phyloP scores from a whole-genome alignment of 2,113 vertebrate species.

The Echinops telfairi region DNA sequence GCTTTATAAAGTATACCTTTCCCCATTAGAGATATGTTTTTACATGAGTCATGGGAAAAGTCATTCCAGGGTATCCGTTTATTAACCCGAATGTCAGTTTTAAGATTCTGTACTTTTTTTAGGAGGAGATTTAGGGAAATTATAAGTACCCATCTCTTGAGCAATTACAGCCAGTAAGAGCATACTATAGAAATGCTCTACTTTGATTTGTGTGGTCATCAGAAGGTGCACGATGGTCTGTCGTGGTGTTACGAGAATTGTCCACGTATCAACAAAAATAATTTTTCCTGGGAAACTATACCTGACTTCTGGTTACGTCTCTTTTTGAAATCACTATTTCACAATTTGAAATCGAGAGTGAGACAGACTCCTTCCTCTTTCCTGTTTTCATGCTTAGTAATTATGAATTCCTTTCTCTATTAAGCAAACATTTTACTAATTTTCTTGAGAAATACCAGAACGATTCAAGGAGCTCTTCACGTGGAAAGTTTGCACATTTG shows the following conservation, averaged over 20 bases:
- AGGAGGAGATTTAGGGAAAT: slow-evolving; percentile 39
- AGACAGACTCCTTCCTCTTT: not conserved
- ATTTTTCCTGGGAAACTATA: slow-evolving; percentile 40
- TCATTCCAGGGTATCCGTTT: slow-evolving; percentile 38
- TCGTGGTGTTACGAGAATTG: not conserved
- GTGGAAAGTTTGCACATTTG: not conserved
- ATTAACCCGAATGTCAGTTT: slow-evolving; percentile 35
- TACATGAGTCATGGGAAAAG: not conserved
- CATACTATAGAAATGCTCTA: slow-evolving; percentile 5
- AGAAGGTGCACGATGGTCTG: not conserved
- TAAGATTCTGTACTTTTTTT: slow-evolving; percentile 38
- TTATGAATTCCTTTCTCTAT: not conserved
- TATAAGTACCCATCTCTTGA: slow-evolving; percentile 4
- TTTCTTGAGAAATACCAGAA: slow-evolving; percentile 53
- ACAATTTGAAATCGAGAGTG: not conserved
- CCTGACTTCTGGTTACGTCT: slow-evolving; percentile 2
- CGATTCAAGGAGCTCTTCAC: not conserved
- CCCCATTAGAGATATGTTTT: slow-evolving; percentile 9
- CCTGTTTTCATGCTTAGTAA: slow-evolving; percentile 20
- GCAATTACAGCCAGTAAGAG: not conserved
- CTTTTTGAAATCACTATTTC: slow-evolving; percentile 39
- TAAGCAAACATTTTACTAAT: slow-evolving; percentile 47
- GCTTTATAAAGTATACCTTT: not conserved
- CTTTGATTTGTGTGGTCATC: not conserved
- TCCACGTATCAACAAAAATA: slow-evolving; percentile 41